A percentile compares a stretch with the other conserved stretches of the same genome.
These are phyloP conservation scores for Pterobdella sp. DNA, from an alignment of 2,888 invertebrate species.

Conservation along the genomic window DNA sequence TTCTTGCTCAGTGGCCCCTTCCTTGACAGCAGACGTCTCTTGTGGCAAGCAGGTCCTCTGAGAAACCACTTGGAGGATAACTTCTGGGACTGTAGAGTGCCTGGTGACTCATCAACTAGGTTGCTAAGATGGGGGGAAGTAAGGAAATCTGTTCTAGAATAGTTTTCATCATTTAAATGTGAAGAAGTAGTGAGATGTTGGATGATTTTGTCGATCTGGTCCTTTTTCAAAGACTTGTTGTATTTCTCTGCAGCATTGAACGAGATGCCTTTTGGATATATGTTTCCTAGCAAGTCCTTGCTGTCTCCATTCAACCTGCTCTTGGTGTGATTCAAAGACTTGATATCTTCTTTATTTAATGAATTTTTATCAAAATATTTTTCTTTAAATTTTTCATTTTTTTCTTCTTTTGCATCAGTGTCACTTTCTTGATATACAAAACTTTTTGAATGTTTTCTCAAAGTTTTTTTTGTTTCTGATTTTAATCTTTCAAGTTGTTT, in stretches of 20 bases:
- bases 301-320: not conserved
- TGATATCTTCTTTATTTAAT: not conserved
- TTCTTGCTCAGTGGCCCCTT: slow-evolving; percentile 4
- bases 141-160: too few relatives aligned
- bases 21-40: not conserved
- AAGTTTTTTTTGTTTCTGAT: slow-evolving; percentile 15
- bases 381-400: not conserved
- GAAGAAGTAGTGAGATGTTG: not conserved
- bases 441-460: slow-evolving; percentile 13
- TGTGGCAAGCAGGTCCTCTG: slow-evolving; percentile 10
- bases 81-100: too few relatives aligned
- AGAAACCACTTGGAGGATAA: not conserved
- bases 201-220: not conserved
- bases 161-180: too few relatives aligned
- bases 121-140: too few relatives aligned
- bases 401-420: not conserved
- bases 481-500: slow-evolving; percentile 23
- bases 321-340: not conserved
- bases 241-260: not conserved
- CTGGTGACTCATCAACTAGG: too few relatives aligned
- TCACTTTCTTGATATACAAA: not conserved
- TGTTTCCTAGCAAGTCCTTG: not conserved
- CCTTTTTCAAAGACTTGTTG: not conserved
- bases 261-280: not conserved
- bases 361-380: not conserved